Conservation (phyloP, 53 echinoderm and acorn worm species). For the Echinometra lucunter region DNA sequence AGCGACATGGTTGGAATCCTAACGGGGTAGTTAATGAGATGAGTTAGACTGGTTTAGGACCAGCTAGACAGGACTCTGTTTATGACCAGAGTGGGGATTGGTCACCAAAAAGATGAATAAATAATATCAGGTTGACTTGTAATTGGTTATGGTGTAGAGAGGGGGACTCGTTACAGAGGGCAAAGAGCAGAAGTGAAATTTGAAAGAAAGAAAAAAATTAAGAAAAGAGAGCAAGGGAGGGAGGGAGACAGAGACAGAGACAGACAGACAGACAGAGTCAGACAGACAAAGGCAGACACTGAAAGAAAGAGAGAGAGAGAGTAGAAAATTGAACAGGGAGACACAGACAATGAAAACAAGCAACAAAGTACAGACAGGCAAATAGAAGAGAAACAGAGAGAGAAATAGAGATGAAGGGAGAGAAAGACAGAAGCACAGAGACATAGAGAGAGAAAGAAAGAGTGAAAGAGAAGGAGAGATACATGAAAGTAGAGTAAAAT, state of each 20-base stretch:
- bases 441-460: too few species aligned
- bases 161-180: background rate
- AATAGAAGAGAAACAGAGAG: background rate
- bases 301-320: background rate
- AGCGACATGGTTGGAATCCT: constrained; percentile 26
- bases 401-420: background rate
- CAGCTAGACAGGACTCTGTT: background rate
- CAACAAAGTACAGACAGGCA: background rate
- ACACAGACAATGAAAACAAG: too few species aligned
- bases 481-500: background rate
- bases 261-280: background rate
- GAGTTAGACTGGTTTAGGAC: background rate
- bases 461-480: background rate
- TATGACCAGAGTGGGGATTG: background rate
- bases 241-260: background rate
- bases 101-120: background rate
- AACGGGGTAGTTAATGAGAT: constrained; percentile 18
- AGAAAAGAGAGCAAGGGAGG: background rate
- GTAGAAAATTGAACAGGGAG: too few species aligned
- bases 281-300: background rate
- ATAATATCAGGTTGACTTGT: background rate
- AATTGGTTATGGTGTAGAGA: background rate
- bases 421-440: too few species aligned
- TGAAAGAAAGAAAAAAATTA: background rate
- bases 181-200: background rate